phyloP scores from a whole-genome alignment of 2,797 vertebrate species.

The Trematomus bernacchii region DNA sequence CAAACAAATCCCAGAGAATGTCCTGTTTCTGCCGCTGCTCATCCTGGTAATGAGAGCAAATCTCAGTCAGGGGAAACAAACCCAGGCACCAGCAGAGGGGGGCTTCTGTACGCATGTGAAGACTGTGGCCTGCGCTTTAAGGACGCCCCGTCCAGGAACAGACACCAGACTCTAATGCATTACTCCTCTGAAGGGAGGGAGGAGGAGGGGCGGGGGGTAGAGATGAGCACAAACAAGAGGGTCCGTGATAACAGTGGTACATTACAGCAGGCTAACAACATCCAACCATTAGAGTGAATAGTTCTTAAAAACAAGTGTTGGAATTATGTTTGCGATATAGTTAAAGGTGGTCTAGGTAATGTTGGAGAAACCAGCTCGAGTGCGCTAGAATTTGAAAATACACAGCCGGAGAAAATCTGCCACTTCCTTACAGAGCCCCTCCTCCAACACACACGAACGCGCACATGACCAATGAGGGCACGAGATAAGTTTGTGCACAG shows the following conservation, averaged over 20 bases:
- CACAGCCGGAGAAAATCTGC: too few species aligned
- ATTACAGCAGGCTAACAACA: not conserved
- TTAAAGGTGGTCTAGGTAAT: too few species aligned
- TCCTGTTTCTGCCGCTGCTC: not conserved
- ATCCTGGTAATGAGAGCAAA: constrained; percentile 14
- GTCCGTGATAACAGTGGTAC: constrained; percentile 2
- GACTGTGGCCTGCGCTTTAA: constrained; percentile 86
- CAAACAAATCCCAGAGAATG: constrained; percentile 21
- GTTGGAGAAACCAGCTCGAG: too few species aligned
- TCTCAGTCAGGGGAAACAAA: constrained; percentile 43
- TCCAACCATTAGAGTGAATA: not conserved
- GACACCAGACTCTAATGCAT: constrained; percentile 83
- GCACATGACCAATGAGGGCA: too few species aligned
- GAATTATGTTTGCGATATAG: constrained; percentile 2
- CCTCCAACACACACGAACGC: too few species aligned
- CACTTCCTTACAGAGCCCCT: too few species aligned
- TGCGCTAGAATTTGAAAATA: too few species aligned
- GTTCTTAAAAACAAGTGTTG: not conserved
- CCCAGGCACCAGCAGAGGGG: constrained; percentile 28
- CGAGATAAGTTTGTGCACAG: too few species aligned
- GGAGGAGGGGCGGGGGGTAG: constrained; percentile 46
- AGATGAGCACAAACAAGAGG: constrained; percentile 34
- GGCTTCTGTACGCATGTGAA: constrained; percentile 80
- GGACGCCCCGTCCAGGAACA: constrained; percentile 85
- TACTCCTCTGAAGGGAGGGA: constrained; percentile 74